Conservation (phyloP, 2,113 vertebrate species). For the Triplophysa tibetana region DNA sequence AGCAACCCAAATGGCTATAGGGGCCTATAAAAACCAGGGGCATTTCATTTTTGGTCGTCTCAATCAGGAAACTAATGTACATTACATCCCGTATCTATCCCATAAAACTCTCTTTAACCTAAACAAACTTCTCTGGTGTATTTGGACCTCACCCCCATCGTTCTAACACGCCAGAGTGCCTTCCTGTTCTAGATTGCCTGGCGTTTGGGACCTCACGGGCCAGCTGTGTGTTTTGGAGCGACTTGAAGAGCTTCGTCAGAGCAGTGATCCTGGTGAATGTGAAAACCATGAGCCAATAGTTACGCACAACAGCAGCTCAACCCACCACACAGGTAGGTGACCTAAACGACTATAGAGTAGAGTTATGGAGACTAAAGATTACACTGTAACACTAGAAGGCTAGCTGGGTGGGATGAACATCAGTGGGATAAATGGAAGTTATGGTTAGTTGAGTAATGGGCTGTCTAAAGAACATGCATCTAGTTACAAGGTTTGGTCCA, state of each 20-base stretch:
- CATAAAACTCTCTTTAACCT: conserved; percentile 38
- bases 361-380: not conserved
- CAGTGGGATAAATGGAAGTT: not conserved
- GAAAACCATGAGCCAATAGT: conserved; percentile 51
- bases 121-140: conserved; percentile 33
- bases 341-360: not conserved
- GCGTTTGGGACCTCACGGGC: conserved; percentile 43
- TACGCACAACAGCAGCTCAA: conserved; percentile 34
- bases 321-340: conserved; percentile 60
- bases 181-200: conserved; percentile 63
- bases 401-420: no score
- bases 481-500: not conserved
- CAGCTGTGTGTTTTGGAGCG: conserved; percentile 49
- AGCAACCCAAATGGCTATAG: conserved; percentile 12
- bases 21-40: conserved; percentile 28
- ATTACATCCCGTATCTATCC: conserved; percentile 36
- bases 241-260: conserved; percentile 51
- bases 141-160: conserved; percentile 59
- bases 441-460: not conserved
- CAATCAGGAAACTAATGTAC: conserved; percentile 47
- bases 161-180: conserved; percentile 54
- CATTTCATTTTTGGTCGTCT: conserved; percentile 43
- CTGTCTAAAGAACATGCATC: not conserved
- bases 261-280: conserved; percentile 25
- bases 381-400: not conserved